Base-by-base conservation (phyloP, 2,888 invertebrate species). In the Chorisops tibialis region DNA sequence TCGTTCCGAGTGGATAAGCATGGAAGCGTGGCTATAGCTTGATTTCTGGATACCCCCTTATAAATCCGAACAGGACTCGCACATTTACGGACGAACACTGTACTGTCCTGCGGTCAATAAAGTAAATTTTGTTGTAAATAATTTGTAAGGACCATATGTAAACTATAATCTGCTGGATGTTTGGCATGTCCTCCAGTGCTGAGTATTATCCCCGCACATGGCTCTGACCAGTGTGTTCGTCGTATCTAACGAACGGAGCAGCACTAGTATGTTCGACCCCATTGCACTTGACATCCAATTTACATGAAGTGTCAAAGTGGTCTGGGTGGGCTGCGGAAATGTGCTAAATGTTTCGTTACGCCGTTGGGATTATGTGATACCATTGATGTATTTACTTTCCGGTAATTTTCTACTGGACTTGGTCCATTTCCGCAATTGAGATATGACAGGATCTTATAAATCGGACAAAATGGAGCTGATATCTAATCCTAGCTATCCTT, bases 261-360 rank as follows among this genome's bases (percentile, higher is more conserved):
- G 48, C 16, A 41, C 41, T 22, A 41, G n/a, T 39, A 56, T 24
- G 56, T 59, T 56, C 52, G 56, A 56, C 63, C 48, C 48, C 60
- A 61, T 63, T 56, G 61, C 61, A 56, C 63, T 63, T 63, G 63
- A 63, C 63, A 63, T 63, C 60, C 63, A 61, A 60, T 63, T 63
- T 60, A 61, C 63, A 63, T 61, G 63, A 63, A 56, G 63, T 50
- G 56, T 63, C 61, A 59, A 49, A 41, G 50, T 54, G 63, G 61
- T 54, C 63, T 50, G 49, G 48, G 50, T 50, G 49, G 48, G 50
- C 56, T 54, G 52, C 60, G 61, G 63, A 63, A 61, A 63, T 63
- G 63, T 60, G 63, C 56, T 63, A 63, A 63, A 61, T 61, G 63
- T 63, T 43, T 54, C 63, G 61, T 63, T 63, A 60, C 30, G 43